Evolutionary conservation across 1,140 invertebrate genomes (phyloP), one percentile per base, ranked within the genome.

Genomic region (Thereuonema tuberculata): DNA sequence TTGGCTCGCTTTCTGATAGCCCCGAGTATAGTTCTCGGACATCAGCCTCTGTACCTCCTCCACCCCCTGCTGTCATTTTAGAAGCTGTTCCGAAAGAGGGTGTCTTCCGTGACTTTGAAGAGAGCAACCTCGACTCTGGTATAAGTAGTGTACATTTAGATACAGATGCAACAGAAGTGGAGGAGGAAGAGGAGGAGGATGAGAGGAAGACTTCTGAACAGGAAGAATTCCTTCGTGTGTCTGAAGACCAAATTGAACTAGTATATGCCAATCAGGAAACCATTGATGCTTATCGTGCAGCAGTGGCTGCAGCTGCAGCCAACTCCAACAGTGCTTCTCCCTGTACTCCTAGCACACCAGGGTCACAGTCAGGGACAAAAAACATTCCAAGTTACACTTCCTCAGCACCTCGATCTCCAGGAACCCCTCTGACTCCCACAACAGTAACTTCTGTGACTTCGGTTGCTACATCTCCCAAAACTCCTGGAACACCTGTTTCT

Each of bases 221-320:
- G 5, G 54, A 56, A 9, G 54, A 56, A 5, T 9, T 56, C 26
- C 26, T 56, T 15, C 25, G 54, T 9, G 21, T 56, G 5, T 31
- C 54, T 14, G 54, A 26, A 5, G 54, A 37, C 3, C 5, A 27
- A 20, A 56, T 56, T 37, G 56, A 58, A 58, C 23, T 47, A 3
- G 56, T 58, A 15, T 58, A 58, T 24, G 56, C 56, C 23, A 48
- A 58, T 26, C 56, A 48, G 20, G 31, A 58, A 24, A 58, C 56
- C 12, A 58, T 43, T 29, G 24, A 43, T 24, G 46, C 31, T 12
- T 46, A 5, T 26, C 46, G 56, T 9, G 46, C 56, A 3, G 3
- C 12, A 46, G 3, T 26, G 15, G 53, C 53, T 14, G 28, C 53
- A 27, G 28, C 53, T 27, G 26, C 25, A 12, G 28, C 53, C 3